Conservation (phyloP, 2,797 vertebrate genomes). For the Sebastes ruberrimus region DNA sequence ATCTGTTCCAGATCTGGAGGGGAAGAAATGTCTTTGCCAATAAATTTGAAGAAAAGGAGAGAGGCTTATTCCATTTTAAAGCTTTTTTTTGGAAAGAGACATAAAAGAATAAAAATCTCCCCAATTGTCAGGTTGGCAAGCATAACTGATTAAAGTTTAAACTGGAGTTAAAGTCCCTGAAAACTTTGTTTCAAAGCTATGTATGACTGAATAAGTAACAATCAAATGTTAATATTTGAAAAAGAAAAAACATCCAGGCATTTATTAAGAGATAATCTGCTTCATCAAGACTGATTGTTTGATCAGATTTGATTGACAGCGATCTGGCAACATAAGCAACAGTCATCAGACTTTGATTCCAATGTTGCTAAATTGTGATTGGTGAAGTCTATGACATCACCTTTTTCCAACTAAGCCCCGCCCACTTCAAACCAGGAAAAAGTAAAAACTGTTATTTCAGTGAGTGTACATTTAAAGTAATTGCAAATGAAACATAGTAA, state of each 20-base stretch:
- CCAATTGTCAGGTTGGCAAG: not conserved
- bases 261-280: not conserved
- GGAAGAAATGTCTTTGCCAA: not conserved
- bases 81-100: not conserved
- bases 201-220: not conserved
- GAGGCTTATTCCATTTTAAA: not conserved
- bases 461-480: not conserved
- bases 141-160: not conserved
- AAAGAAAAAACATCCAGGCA: not conserved
- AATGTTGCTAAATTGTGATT: not conserved
- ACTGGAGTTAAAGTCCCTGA: not conserved
- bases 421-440: not conserved
- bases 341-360: not conserved
- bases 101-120: not conserved
- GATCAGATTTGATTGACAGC: not conserved
- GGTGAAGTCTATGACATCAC: not conserved
- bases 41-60: not conserved
- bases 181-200: not conserved
- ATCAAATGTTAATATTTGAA: not conserved
- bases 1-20: not conserved
- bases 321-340: not conserved
- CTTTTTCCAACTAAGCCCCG: not conserved
- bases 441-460: not conserved
- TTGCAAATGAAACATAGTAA: not conserved
- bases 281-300: not conserved